Percentiles rank a stretch among this genome's conserved stretches.
phyloP scores from a whole-genome alignment of 2,113 vertebrate species.

The Acrocephalus arundinaceus region DNA sequence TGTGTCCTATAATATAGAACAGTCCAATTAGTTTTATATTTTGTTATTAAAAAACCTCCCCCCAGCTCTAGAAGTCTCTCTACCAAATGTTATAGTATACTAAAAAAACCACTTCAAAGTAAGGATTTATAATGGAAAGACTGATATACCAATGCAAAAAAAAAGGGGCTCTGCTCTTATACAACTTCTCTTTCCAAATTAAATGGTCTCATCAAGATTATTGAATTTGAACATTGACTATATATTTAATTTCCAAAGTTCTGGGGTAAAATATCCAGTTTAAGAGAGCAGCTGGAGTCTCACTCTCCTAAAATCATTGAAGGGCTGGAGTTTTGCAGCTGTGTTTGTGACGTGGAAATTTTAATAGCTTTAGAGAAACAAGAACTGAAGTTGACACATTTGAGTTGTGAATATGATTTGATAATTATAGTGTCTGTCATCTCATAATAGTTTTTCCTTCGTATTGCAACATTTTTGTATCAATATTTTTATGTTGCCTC shows the following conservation, averaged over 20 bases:
- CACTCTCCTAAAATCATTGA: neutral
- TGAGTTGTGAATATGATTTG: neutral
- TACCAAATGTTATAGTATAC: neutral
- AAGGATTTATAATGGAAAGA: neutral
- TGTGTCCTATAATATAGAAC: neutral
- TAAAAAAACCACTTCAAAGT: neutral
- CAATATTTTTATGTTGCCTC: slow-evolving; percentile 28
- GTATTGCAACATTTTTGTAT: neutral
- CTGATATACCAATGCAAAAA: neutral
- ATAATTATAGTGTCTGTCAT: slow-evolving; percentile 39
- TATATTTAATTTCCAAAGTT: neutral
- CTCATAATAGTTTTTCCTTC: slow-evolving; percentile 36
- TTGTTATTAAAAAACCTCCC: neutral
- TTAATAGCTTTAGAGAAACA: slow-evolving; percentile 22
- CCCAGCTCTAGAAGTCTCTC: neutral
- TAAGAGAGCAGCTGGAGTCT: neutral
- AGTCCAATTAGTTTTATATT: neutral
- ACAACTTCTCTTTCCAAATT: neutral
- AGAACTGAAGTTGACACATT: slow-evolving; percentile 17
- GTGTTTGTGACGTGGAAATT: neutral
- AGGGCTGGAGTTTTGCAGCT: slow-evolving; percentile 26
- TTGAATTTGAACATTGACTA: neutral
- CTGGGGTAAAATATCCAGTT: neutral
- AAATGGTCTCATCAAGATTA: neutral
- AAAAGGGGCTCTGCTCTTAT: neutral